Evolutionary conservation across 2,113 vertebrate species (phyloP), one percentile per base, ranked within the genome.

Genomic region (Herpetotheres cachinnans): DNA sequence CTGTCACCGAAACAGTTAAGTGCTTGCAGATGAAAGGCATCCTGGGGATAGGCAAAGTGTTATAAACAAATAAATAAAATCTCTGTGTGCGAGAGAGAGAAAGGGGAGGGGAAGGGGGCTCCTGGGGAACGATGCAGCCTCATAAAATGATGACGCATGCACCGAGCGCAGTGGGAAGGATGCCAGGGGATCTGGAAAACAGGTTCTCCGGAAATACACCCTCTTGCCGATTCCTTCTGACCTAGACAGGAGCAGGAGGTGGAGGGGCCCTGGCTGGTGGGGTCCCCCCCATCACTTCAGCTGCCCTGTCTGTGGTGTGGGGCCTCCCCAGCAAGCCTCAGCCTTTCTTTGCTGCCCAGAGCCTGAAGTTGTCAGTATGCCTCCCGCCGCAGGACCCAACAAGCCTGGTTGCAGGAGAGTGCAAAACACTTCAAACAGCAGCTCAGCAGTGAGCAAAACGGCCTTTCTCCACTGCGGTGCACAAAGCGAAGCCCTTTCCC

Each of bases 121-220:
- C 83, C 91, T 61, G 17, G 90, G 91, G 96, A 89, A 76, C 11
- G 11, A 73, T 36, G 90, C 85, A 61, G 76, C 89, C 93, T 93
- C 81, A 34, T 82, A 70, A 96, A 93, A 61, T 2, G 70, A 92
- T 96, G 94, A 90, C 82, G 80, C 92, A 93, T 54, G 89, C 55
- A 36, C 55, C 2, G 44, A 49, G 69, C 89, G 89, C 30, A 1
- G 56, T 92, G 96, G 96, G 96, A 89, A 78, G 70, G 93, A 89
- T 76, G 95, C 94, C 94, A 96, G 56, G 82, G 89, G 91, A 87
- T 92, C 95, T 97, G 96, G 96, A 82, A 93, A 96, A 94, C 87
- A 93, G 91, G 92, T 97, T 94, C 87, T 82, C 46, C 16, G 49
- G 50, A 80, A 73, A 93, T 59, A 38, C 80, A 84, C 63, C 56